Percentiles rank a stretch among this genome's conserved stretches.
These are phyloP conservation scores for Eretmochelys imbricata DNA, from an alignment of 2,113 vertebrate genomes.

Conservation along the genomic window DNA sequence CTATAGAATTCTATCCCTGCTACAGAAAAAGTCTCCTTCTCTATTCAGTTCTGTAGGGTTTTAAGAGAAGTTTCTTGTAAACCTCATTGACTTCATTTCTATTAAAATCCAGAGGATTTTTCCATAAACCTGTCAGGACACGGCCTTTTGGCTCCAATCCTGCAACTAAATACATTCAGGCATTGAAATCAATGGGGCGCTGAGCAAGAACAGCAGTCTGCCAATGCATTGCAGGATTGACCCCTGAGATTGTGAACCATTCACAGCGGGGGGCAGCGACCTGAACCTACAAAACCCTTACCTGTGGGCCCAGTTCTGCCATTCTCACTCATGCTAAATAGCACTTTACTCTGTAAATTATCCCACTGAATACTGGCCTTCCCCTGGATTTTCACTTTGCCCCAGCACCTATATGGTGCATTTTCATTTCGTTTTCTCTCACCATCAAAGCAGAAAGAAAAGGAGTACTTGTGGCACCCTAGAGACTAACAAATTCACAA, in stretches of 20 bases:
- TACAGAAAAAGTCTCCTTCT: accelerated
- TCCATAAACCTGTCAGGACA: not conserved
- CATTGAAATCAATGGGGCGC: not conserved
- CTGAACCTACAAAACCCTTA: not conserved
- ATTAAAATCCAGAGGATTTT: not conserved
- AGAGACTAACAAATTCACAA: too few species aligned
- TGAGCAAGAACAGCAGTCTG: too few species aligned
- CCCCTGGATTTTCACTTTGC: not conserved
- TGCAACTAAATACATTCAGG: not conserved
- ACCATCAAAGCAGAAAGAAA: not conserved
- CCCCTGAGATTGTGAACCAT: not conserved
- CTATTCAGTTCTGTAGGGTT: not conserved
- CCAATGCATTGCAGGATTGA: not conserved
- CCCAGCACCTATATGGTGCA: not conserved
- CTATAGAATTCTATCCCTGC: accelerated
- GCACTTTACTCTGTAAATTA: not conserved
- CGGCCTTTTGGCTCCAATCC: not conserved
- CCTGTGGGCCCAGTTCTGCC: not conserved
- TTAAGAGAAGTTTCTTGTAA: too few species aligned
- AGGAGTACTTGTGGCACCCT: too few species aligned
- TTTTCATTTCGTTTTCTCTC: not conserved
- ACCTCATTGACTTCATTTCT: not conserved
- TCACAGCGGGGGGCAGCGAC: not conserved
- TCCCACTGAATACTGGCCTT: not conserved
- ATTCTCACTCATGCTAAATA: accelerated